Evolutionary conservation across 2,797 vertebrate species (phyloP), one percentile per base, ranked within the genome.

Genomic region (Adelosebastes latens): DNA sequence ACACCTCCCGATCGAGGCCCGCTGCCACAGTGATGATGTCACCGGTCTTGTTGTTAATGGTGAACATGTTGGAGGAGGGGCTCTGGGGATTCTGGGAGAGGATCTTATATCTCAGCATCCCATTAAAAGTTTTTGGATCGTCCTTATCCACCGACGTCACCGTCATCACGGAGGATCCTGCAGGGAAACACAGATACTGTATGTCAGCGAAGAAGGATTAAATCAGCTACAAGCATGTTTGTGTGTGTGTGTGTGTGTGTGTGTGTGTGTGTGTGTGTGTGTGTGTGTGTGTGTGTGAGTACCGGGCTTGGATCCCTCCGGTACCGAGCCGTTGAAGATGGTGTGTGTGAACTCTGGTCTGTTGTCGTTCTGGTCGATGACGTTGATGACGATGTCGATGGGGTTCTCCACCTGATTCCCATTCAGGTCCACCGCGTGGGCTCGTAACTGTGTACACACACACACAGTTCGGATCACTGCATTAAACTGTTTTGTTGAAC

Each of bases 381-480:
- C 98, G 34, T 99, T 99, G 90, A 99, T 98, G 90, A 99, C 97
- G 13, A 99, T 99, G 89, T 99, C 98, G 60, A 99, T 98, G n/a
- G 98, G 98, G 87, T 99, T 99, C 93, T 99, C 98, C 94, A 99
- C 97, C 89, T 99, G 98, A 89, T 99, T 99, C 72, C 98, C 98
- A 42, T 99, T 99, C 86, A 98, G 96, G 91, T 99, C 98, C 89
- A 99, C 98, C 2, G 98, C 98, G 0, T 99, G 98, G 1, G 98
- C 98, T 82, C 98, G 95, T 88, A 99, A 88, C 98, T 99, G 93
- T 27, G 46, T 49, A 67, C 42, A 46, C 42, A 46, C 64, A 52
- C 31, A 60, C 24, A 58, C 55, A 58, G 12, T 29, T 7, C 20
- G 14, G 14, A 63, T 39, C 42, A 66, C 12, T 42, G 34, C n/a